Evolutionary conservation across 2,113 vertebrate species (phyloP), one percentile per base, ranked within the genome.

Genomic region (Nannospalax galili): DNA sequence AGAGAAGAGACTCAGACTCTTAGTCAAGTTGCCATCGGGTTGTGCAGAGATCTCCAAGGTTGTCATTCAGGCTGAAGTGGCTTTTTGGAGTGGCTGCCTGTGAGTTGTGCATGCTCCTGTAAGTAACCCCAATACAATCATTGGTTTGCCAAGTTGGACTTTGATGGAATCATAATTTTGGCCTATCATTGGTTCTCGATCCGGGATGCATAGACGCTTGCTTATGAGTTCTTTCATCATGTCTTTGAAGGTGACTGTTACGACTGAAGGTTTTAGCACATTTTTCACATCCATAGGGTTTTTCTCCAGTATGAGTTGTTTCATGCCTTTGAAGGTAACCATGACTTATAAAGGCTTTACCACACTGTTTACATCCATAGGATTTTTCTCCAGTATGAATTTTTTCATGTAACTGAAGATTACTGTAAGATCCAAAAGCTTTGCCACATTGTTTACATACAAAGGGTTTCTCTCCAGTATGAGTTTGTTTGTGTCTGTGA

Each of bases 211-310:
- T 32, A 65, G 80, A 84, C 60, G 45, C 65, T 45, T 65, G 60
- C 37, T 32, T 45, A 60, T 84, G 80, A 32, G 80, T 84, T 45
- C 80, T 84, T 32, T n/a, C n/a, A n/a, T 65, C 60, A 45, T 84
- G 80, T 32, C 80, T 82, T 5, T 82, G 60, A 64, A 82, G 80
- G 58, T 82, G 80, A 42, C 80, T 64, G 37, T 82, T 82, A 6
- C 80, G 80, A 65, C 80, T 84, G 80, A 84, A 84, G 42, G 82
- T 42, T 70, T 85, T 85, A 12, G 64, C 82, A 85, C 82, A 85
- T 48, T 85, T 20, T 52, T 32, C 48, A 85, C 82, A 85, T n/a
- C n/a, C 82, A 85, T 69, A 85, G 24, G 84, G 64, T 10, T 45
- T 85, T 3, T 85, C 84, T 69, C 84, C 84, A 17, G 84, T 56